Percentiles rank a stretch among this genome's conserved stretches.
phyloP scores from a whole-genome alignment of 2,113 vertebrate genomes.

The Sturnus vulgaris region DNA sequence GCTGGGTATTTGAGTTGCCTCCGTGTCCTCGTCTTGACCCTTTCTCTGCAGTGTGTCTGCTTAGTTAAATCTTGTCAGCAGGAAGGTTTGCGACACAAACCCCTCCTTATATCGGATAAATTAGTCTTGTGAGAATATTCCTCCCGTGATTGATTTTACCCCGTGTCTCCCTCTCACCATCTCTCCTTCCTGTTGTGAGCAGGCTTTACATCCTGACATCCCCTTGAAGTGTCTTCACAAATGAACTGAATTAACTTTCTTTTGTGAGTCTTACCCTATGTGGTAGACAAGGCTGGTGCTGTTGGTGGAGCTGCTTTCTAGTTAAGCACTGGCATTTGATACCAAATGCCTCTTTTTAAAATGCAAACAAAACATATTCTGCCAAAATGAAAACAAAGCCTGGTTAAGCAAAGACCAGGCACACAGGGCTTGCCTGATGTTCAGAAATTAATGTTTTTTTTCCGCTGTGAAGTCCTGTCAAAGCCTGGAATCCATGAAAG shows the following conservation, averaged over 20 bases:
- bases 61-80: constrained; percentile 11
- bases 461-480: constrained; percentile 55
- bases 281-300: not conserved
- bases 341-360: constrained; percentile 37
- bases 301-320: constrained; percentile 8
- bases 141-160: not conserved
- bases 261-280: not conserved
- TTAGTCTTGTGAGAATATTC: not conserved
- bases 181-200: not conserved
- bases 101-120: not conserved
- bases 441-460: constrained; percentile 44
- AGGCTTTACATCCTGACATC: constrained; percentile 1
- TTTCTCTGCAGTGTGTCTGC: not conserved
- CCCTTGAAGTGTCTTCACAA: not conserved
- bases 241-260: constrained; percentile 27
- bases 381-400: constrained; percentile 48
- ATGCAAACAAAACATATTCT: constrained; percentile 54
- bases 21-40: constrained; percentile 27
- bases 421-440: constrained; percentile 49
- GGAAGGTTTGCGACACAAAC: not conserved
- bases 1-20: constrained; percentile 1
- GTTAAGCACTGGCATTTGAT: constrained; percentile 15
- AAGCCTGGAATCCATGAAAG: constrained; percentile 68
- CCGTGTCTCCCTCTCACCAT: not conserved
- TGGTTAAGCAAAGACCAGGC: constrained; percentile 52